Evolutionary conservation across 2,113 vertebrate genomes (phyloP).

Genomic region (Prolemur simus): DNA sequence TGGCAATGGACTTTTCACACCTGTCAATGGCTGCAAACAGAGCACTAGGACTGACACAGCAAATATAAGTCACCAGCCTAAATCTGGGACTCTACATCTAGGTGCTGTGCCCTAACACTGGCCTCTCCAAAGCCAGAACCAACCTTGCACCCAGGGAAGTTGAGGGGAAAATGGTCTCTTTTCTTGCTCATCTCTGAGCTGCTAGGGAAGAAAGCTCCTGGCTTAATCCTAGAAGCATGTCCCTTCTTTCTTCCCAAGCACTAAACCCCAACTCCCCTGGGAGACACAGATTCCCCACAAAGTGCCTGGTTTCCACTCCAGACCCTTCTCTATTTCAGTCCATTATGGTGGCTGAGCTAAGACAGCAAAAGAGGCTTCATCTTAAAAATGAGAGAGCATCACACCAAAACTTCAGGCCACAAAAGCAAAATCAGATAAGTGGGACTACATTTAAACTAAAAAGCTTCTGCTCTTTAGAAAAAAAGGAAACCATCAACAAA

Average conservation of each 20-base stretch:
- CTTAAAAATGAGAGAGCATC: neutral
- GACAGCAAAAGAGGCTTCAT: neutral
- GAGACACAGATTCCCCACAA: neutral
- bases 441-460: neutral
- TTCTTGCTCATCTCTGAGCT: slow-evolving; percentile 41
- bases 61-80: slow-evolving; percentile 73
- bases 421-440: neutral
- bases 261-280: neutral
- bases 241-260: neutral
- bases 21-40: slow-evolving; percentile 69
- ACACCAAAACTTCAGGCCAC: neutral
- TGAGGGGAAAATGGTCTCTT: slow-evolving; percentile 39
- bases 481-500: neutral
- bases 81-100: slow-evolving; percentile 57
- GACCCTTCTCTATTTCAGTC: slow-evolving; percentile 5
- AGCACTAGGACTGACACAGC: slow-evolving; percentile 67
- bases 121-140: slow-evolving; percentile 59
- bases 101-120: slow-evolving; percentile 51
- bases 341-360: neutral
- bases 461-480: neutral
- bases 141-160: slow-evolving; percentile 52
- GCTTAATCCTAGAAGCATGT: neutral
- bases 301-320: neutral
- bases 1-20: slow-evolving; percentile 70
- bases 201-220: neutral